Evolutionary conservation across 2,888 invertebrate species (phyloP).

Genomic region (Cactoblastis cactorum): DNA sequence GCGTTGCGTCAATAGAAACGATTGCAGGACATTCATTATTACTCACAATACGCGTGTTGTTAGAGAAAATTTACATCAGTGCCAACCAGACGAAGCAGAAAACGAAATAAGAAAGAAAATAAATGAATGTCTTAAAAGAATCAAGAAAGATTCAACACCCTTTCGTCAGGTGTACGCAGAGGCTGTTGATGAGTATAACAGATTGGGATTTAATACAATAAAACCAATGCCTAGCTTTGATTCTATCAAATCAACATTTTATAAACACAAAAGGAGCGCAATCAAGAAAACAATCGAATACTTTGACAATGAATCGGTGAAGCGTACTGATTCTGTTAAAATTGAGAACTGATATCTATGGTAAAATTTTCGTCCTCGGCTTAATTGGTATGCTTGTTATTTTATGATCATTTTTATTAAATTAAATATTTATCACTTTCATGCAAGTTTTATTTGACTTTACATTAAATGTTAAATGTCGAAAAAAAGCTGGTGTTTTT

Average conservation of each 20-base stretch:
- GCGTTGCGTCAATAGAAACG: not conserved
- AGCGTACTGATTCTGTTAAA: too few species aligned
- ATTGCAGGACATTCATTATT: not conserved
- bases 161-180: constrained; percentile 4
- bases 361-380: too few species aligned
- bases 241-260: constrained; percentile 4
- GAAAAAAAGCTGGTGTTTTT: too few species aligned
- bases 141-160: not conserved
- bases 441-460: too few species aligned
- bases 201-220: not conserved
- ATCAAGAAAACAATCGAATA: not conserved
- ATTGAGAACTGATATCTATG: too few species aligned
- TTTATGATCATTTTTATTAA: too few species aligned
- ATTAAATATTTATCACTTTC: too few species aligned
- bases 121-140: not conserved
- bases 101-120: constrained; percentile 7
- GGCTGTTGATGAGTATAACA: constrained; percentile 1
- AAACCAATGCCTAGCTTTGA: constrained; percentile 6
- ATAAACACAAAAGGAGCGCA: not conserved
- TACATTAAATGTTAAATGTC: too few species aligned
- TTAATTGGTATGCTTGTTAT: too few species aligned
- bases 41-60: not conserved
- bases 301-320: not conserved
- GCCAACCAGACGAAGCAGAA: not conserved
- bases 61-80: not conserved